phyloP scores from a whole-genome alignment of 2,113 vertebrate genomes.

The Ictidomys tridecemlineatus region DNA sequence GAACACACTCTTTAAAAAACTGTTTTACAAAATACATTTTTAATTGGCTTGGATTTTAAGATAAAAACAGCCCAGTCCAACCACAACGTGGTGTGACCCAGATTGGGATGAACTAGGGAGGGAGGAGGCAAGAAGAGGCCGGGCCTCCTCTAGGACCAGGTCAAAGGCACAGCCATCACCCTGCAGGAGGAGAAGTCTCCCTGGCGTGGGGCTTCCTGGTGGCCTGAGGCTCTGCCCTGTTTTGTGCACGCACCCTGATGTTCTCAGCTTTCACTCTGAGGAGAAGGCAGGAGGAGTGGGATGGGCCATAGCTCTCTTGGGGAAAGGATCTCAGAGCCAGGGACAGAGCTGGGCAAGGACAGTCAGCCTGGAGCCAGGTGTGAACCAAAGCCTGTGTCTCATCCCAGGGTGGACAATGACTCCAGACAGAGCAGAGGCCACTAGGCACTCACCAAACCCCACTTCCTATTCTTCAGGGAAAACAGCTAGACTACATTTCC shows the following conservation, averaged over 20 bases:
- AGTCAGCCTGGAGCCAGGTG: background rate
- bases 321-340: background rate
- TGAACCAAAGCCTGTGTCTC: background rate
- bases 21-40: slow-evolving; percentile 72
- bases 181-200: background rate
- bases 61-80: background rate
- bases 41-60: slow-evolving; percentile 75
- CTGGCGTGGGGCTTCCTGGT: background rate
- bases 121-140: background rate
- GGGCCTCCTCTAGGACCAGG: background rate
- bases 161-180: background rate
- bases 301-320: background rate
- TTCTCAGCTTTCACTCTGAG: background rate
- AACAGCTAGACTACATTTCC: background rate
- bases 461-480: background rate
- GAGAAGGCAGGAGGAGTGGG: background rate
- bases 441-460: background rate
- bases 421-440: background rate
- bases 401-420: background rate
- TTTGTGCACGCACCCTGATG: background rate
- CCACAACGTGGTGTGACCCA: slow-evolving; percentile 66
- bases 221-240: background rate
- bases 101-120: background rate
- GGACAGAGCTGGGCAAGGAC: background rate
- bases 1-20: background rate